phyloP scores from a whole-genome alignment of 1,140 invertebrate species.

The Drosophila pseudoananassae region DNA sequence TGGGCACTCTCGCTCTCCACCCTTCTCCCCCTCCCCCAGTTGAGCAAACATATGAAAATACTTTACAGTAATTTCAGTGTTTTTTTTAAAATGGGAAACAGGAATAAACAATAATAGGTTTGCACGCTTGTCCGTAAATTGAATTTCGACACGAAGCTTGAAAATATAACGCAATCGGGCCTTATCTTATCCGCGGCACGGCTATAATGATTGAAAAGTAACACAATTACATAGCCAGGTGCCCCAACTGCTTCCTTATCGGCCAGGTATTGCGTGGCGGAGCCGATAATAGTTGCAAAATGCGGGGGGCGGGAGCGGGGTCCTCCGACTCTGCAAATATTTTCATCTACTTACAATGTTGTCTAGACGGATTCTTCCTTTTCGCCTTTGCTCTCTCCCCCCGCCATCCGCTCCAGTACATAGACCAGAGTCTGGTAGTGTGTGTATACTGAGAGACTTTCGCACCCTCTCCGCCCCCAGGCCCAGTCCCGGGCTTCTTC shows the following conservation, averaged over 20 bases:
- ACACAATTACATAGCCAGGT: slow-evolving; percentile 17
- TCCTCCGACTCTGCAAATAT: slow-evolving; percentile 40
- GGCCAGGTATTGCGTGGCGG: slow-evolving; percentile 17
- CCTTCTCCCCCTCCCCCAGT: slow-evolving; percentile 1
- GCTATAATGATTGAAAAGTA: slow-evolving; percentile 57
- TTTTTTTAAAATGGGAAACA: slow-evolving; percentile 10
- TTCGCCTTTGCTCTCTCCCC: not conserved
- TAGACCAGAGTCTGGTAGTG: slow-evolving; percentile 19
- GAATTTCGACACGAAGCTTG: slow-evolving; percentile 59
- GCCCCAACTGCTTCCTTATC: slow-evolving; percentile 51
- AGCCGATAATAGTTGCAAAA: not conserved
- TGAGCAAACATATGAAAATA: slow-evolving; percentile 22
- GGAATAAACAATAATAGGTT: slow-evolving; percentile 17
- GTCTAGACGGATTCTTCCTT: slow-evolving; percentile 63
- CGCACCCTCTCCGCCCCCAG: slow-evolving; percentile 38
- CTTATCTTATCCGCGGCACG: slow-evolving; percentile 74
- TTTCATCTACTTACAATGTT: slow-evolving; percentile 68
- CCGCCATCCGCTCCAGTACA: not conserved
- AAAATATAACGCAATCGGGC: slow-evolving; percentile 34
- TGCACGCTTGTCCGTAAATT: slow-evolving; percentile 45
- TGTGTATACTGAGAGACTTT: slow-evolving; percentile 40
- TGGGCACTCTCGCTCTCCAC: slow-evolving; percentile 14
- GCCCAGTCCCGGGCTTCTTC: too few species aligned
- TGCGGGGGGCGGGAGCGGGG: too few species aligned
- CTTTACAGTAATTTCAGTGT: slow-evolving; percentile 25